Percentiles rank a stretch among this genome's conserved stretches.
Evolutionary conservation across 2,797 vertebrate genomes (phyloP).

Genomic region (Chromis chromis): DNA sequence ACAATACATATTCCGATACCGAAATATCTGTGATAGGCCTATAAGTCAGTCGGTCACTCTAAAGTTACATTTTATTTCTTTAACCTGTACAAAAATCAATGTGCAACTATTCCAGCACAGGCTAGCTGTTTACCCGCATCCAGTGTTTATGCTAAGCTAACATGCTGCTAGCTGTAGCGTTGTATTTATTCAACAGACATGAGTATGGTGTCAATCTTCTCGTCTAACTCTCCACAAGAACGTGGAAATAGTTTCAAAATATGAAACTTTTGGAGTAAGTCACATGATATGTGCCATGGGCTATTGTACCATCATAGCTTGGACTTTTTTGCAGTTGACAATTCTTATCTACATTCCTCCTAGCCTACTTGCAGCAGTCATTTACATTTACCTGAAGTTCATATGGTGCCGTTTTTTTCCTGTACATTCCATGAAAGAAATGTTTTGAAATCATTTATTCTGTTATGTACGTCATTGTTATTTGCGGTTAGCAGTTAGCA

Average conservation of each 20-base stretch:
- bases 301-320: conserved; percentile 30
- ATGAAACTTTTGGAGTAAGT: background rate
- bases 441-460: background rate
- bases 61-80: no score
- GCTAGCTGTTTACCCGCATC: background rate
- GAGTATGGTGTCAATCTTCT: background rate
- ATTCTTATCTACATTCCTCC: conserved; percentile 31
- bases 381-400: conserved; percentile 37
- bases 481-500: conserved; percentile 4
- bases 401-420: conserved; percentile 48
- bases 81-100: no score
- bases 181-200: background rate
- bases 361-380: conserved; percentile 52
- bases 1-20: no score
- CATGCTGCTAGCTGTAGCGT: background rate
- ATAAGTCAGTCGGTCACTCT: no score
- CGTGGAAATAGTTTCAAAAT: conserved; percentile 2
- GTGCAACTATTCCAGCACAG: background rate
- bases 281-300: conserved; percentile 46
- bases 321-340: conserved; percentile 33
- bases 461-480: background rate
- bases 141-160: background rate
- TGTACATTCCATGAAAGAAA: conserved; percentile 57
- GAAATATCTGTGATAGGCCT: no score
- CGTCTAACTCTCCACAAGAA: background rate